These are phyloP conservation scores for Tricholaema leucomelas DNA, from an alignment of 2,113 vertebrate genomes.

Conservation along the genomic window DNA sequence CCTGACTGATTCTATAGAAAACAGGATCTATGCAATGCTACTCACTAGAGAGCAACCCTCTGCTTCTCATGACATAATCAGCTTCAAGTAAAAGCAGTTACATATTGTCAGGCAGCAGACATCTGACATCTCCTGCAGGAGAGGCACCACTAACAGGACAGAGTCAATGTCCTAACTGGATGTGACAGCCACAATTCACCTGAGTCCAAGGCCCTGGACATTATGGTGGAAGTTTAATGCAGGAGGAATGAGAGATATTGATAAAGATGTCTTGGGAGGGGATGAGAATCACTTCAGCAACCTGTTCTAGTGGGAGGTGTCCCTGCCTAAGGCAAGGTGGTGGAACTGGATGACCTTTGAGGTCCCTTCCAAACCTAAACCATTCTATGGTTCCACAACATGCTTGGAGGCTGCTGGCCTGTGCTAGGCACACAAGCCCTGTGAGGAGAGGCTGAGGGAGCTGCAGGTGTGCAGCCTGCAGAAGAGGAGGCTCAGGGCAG, in stretches of 20 bases:
- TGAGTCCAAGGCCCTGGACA: constrained; percentile 4
- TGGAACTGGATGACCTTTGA: too few relatives aligned
- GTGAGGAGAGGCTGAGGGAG: too few relatives aligned
- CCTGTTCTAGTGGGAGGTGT: too few relatives aligned
- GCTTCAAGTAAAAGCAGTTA: constrained; percentile 42
- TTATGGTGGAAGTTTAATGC: neutral
- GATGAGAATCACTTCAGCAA: neutral
- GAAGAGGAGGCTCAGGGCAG: too few relatives aligned
- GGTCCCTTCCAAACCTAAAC: too few relatives aligned
- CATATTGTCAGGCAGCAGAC: constrained; percentile 11
- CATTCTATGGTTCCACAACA: too few relatives aligned
- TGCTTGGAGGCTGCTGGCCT: too few relatives aligned
- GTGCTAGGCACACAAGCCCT: too few relatives aligned
- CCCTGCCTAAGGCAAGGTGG: too few relatives aligned
- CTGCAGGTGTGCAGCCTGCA: too few relatives aligned
- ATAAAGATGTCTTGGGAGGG: constrained; percentile 8
- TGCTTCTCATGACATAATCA: constrained; percentile 29
- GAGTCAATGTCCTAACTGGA: neutral
- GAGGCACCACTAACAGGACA: constrained; percentile 12
- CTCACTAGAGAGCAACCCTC: constrained; percentile 4
- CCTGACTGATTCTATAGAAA: neutral
- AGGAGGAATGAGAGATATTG: neutral
- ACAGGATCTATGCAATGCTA: neutral
- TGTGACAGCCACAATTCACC: constrained; percentile 26
- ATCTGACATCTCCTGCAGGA: neutral